Evolutionary conservation across 2,888 invertebrate genomes (phyloP).

Genomic region (Lepeophtheirus nordmannii): DNA sequence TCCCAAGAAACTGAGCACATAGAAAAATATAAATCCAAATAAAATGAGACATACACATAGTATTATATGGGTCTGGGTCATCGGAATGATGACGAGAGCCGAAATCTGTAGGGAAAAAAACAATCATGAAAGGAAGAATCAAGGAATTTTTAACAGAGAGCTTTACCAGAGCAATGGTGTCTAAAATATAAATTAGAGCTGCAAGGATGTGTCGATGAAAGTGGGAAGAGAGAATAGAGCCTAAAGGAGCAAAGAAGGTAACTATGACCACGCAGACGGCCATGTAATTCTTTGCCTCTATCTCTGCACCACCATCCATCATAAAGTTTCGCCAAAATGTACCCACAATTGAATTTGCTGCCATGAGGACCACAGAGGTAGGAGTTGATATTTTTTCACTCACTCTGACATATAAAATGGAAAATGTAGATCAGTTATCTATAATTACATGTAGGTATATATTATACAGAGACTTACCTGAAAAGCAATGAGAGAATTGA

Average conservation of each 20-base stretch:
- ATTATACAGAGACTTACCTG: background rate
- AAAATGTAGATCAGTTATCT: no score
- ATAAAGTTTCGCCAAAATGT: slow-evolving; percentile 19
- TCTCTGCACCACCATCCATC: slow-evolving; percentile 14
- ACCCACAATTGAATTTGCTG: slow-evolving; percentile 18
- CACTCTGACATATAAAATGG: slow-evolving; percentile 12
- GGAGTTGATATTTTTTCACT: slow-evolving; percentile 23
- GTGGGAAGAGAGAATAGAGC: slow-evolving; percentile 14
- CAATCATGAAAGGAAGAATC: background rate
- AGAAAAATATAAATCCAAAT: slow-evolving; percentile 19
- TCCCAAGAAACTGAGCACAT: slow-evolving; percentile 4
- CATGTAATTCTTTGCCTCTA: slow-evolving; percentile 13
- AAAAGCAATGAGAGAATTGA: slow-evolving; percentile 20
- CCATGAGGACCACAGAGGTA: slow-evolving; percentile 19
- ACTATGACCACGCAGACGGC: slow-evolving; percentile 20
- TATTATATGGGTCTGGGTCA: background rate
- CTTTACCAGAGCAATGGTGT: slow-evolving; percentile 21
- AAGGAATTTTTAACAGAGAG: no score
- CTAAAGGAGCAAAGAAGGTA: slow-evolving; percentile 20
- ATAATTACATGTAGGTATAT: no score
- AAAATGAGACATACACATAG: background rate
- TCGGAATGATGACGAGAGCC: slow-evolving; percentile 16
- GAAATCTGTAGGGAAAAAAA: background rate
- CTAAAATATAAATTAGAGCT: slow-evolving; percentile 17
- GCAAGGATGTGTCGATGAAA: slow-evolving; percentile 22